These are phyloP conservation scores for Podocnemis expansa DNA, from an alignment of 2,113 vertebrate species.

Conservation along the genomic window DNA sequence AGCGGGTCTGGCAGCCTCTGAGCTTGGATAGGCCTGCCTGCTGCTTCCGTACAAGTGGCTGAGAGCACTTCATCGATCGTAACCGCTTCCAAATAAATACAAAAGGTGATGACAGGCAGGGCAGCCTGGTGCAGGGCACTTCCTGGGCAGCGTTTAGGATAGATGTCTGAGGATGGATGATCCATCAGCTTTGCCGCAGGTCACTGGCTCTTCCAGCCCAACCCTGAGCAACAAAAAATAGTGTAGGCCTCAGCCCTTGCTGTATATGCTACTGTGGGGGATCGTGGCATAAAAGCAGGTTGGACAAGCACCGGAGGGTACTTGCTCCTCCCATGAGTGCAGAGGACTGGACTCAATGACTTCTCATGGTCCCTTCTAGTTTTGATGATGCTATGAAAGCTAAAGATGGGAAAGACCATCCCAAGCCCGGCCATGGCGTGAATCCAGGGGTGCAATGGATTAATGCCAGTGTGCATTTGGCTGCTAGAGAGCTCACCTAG, in stretches of 20 bases:
- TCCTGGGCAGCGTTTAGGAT: too few species aligned
- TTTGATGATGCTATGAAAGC: too few species aligned
- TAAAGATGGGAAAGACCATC: too few species aligned
- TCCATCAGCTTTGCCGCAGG: not conserved
- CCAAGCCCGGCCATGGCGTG: not conserved
- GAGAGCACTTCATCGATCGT: not conserved
- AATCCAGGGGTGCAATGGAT: not conserved
- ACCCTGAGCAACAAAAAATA: not conserved
- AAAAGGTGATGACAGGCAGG: not conserved
- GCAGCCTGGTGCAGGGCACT: not conserved
- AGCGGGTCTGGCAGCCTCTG: not conserved
- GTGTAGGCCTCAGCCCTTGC: not conserved
- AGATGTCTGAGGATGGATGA: not conserved
- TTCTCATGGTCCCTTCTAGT: too few species aligned
- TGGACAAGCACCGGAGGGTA: too few species aligned
- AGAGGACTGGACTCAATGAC: too few species aligned
- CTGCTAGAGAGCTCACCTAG: not conserved
- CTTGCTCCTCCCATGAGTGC: too few species aligned
- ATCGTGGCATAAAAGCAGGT: too few species aligned
- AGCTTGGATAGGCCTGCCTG: too few species aligned
- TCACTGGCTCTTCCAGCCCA: not conserved
- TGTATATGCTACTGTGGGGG: not conserved
- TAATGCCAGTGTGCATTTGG: too few species aligned
- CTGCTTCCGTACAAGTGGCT: not conserved
- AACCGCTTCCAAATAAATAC: not conserved